Conservation (phyloP, 1,140 invertebrate species). For the Sycophila sp. region DNA sequence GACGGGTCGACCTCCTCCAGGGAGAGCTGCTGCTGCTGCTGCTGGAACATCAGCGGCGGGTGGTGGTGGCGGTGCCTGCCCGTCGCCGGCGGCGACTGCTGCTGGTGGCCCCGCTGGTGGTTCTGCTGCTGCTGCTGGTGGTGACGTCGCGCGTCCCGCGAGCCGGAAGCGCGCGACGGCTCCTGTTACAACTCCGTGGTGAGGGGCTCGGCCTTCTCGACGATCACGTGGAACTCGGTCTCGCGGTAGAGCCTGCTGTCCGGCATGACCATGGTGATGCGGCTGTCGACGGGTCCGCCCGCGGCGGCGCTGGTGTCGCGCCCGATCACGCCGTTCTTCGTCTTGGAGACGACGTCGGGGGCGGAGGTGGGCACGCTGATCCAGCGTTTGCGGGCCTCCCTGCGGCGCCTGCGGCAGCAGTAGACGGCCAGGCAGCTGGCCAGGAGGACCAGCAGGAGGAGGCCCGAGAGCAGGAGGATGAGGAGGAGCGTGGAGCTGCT, state of each 20-base stretch:
- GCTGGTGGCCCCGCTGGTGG: neutral
- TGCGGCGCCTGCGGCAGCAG: constrained; percentile 50
- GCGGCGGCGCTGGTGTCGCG: constrained; percentile 42
- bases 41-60: neutral
- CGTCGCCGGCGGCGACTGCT: neutral
- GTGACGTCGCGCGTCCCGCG: constrained; percentile 19
- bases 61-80: neutral
- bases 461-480: constrained; percentile 45
- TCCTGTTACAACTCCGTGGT: constrained; percentile 77
- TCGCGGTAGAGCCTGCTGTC: constrained; percentile 83
- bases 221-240: constrained; percentile 84
- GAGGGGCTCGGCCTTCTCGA: constrained; percentile 81
- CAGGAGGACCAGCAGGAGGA: constrained; percentile 43
- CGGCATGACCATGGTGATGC: constrained; percentile 76
- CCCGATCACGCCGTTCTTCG: constrained; percentile 58
- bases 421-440: constrained; percentile 48
- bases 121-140: neutral
- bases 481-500: constrained; percentile 53
- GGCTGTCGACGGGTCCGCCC: constrained; percentile 56
- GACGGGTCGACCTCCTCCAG: constrained; percentile 2
- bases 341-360: constrained; percentile 53
- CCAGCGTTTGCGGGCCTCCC: constrained; percentile 55
- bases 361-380: constrained; percentile 65
- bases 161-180: constrained; percentile 25
- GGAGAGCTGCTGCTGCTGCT: constrained; percentile 7